Conservation (phyloP, 2,113 vertebrate species). For the Jacana jacana region DNA sequence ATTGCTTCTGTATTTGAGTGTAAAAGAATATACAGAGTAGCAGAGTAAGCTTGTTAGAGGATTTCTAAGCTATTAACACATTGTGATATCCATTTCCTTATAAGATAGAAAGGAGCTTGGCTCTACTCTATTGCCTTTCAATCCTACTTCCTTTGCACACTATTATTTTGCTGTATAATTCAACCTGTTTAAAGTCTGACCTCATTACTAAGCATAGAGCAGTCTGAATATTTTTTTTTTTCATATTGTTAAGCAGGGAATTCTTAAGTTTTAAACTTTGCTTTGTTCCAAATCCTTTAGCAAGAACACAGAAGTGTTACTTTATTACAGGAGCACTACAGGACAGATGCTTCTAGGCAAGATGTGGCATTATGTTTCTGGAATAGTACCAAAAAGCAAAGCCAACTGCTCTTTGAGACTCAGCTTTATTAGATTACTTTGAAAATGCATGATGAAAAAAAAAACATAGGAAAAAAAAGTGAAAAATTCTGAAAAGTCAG, state of each 20-base stretch:
- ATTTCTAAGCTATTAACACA: not conserved
- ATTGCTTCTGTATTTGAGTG: no score
- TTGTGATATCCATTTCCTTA: not conserved
- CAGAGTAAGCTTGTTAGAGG: not conserved
- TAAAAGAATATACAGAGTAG: no score
- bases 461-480: not conserved
- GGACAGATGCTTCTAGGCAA: not conserved
- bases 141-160: not conserved
- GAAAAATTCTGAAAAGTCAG: not conserved
- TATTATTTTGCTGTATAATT: not conserved
- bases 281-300: not conserved
- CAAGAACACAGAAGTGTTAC: not conserved
- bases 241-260: not conserved
- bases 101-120: not conserved
- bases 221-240: not conserved
- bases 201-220: not conserved
- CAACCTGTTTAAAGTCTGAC: fast-evolving
- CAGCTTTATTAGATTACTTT: not conserved
- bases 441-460: not conserved
- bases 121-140: not conserved
- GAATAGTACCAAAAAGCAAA: not conserved
- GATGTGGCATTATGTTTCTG: not conserved
- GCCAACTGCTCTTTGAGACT: not conserved
- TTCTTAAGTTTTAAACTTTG: not conserved
- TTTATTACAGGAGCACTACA: not conserved